These are phyloP conservation scores for Potorous gilbertii DNA, from an alignment of 2,797 vertebrate species.

Conservation along the genomic window DNA sequence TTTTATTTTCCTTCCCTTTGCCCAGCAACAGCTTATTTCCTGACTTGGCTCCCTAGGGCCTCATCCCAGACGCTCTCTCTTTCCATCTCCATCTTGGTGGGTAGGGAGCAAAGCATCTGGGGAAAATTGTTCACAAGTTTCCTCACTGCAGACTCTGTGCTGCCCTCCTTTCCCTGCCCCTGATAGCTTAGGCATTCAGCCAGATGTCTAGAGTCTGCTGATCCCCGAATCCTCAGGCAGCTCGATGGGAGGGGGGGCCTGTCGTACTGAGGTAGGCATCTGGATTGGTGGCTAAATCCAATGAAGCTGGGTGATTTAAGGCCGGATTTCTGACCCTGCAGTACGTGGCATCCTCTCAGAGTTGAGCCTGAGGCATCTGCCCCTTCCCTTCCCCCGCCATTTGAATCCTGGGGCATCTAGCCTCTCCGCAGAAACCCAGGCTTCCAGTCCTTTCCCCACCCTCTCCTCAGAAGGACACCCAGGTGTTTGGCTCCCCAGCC, in stretches of 20 bases:
- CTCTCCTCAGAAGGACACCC: not conserved
- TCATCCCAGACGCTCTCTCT: slow-evolving; percentile 58
- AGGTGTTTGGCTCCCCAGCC: not conserved
- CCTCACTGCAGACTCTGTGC: slow-evolving; percentile 40
- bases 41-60: slow-evolving; percentile 23
- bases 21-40: slow-evolving; percentile 41
- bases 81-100: slow-evolving; percentile 80
- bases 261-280: not conserved
- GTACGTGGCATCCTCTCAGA: slow-evolving; percentile 9
- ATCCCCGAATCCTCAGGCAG: slow-evolving; percentile 66
- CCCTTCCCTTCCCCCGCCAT: not conserved
- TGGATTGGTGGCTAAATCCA: slow-evolving; percentile 60
- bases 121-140: slow-evolving; percentile 64
- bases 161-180: no score
- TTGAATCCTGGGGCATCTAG: not conserved
- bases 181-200: not conserved
- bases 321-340: slow-evolving; percentile 54
- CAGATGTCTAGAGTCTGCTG: slow-evolving; percentile 58
- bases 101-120: slow-evolving; percentile 51
- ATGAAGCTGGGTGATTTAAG: slow-evolving; percentile 60
- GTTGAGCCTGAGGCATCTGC: not conserved
- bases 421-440: not conserved
- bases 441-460: not conserved
- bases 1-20: not conserved
- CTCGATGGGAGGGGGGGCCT: not conserved